Percentiles rank a stretch among this genome's conserved stretches.
These are phyloP conservation scores for Bombylius discolor DNA, from an alignment of 2,888 invertebrate genomes.

Conservation along the genomic window DNA sequence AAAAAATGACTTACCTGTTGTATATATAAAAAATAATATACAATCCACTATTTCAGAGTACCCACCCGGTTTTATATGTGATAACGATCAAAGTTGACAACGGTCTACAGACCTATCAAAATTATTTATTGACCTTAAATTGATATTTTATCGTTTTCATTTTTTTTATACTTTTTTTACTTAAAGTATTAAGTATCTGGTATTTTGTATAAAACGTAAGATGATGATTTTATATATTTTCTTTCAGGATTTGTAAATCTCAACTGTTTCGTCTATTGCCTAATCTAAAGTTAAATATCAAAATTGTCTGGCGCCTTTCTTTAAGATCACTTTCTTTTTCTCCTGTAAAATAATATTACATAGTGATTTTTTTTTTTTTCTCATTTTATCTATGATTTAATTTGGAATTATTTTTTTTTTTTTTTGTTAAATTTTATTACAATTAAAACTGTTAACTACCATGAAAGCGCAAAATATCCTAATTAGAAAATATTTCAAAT, in stretches of 20 bases:
- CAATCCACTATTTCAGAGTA: background rate
- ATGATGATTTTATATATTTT: no score
- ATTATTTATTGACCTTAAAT: constrained; percentile 21
- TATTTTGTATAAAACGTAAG: no score
- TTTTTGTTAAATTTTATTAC: background rate
- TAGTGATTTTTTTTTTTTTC: no score
- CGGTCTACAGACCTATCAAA: constrained; percentile 19
- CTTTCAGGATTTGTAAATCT: no score
- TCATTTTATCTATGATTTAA: background rate
- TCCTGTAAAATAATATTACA: no score
- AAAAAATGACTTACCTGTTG: no score
- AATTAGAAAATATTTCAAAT: background rate
- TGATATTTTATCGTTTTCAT: constrained; percentile 12
- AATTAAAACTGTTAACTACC: no score
- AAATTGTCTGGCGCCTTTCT: constrained; percentile 4
- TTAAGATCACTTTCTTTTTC: background rate
- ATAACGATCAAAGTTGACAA: constrained; percentile 11
- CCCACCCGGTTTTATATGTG: background rate
- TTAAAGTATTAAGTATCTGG: no score
- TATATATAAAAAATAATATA: background rate
- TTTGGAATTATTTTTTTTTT: background rate
- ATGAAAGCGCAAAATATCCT: no score
- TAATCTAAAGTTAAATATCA: background rate
- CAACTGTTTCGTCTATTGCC: background rate
- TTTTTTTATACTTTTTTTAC: background rate